Base-by-base conservation (phyloP, 2,113 vertebrate genomes). In the Misgurnus mizolepis region DNA sequence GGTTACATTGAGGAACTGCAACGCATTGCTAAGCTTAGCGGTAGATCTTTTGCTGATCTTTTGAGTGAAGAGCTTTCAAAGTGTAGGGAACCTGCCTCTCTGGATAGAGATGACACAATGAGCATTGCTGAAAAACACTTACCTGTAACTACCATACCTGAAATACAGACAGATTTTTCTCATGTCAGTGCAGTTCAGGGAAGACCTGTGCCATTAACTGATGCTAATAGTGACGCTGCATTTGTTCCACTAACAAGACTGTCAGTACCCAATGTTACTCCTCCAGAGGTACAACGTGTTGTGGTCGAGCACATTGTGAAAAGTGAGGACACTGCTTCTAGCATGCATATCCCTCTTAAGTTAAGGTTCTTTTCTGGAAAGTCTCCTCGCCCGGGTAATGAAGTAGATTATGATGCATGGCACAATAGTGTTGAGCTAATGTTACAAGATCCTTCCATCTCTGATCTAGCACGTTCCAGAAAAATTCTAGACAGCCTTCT, bases 1-100 rank as follows among this genome's bases (percentile, higher is more conserved):
- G 60, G 66, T 4, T 77, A 43, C 49, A 12, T 76, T 0, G 14
- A 7, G 27, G 5, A 76, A 71, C 9, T 82, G 17, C 7, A 62
- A 15, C 43, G 17, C 15, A 82, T 82, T 50, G 72, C 80, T 8
- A 70, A 77, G 49, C 50, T 73, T n/a, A 73, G 70, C 56, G 70
- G 70, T 8, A 58, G 17, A 17, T 58, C 50, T 7, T 73, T 55
- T 39, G 70, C 8, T 12, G 49, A 58, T 1, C 22, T 73, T 0
- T 73, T 73, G 8, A 14, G 53, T 7, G 53, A 73, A 27, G 53
- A 73, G 14, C 55, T 73, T 10, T n/a, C 70, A 7, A 73, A 56
- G 15, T 66, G 64, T 6, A 66, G 14, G 6, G 39, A 40, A 9
- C 64, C 64, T 7, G 64, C 40, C 7, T 39, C 62, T 40, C 62